phyloP scores from a whole-genome alignment of 2,888 invertebrate species.

The Drosophila niveifrons region DNA sequence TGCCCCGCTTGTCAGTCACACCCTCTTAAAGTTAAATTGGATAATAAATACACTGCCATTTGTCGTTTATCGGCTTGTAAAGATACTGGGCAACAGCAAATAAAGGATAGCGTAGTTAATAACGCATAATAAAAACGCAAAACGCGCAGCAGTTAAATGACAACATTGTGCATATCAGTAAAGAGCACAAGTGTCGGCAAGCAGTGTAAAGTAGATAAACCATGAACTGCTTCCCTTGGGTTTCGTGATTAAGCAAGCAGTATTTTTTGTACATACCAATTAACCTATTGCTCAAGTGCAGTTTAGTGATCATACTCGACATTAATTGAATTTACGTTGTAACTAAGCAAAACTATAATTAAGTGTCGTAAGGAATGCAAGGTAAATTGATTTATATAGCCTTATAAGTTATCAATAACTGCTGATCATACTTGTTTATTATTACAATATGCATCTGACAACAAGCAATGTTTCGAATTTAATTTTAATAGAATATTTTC shows the following conservation, averaged over 20 bases:
- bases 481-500: too few species aligned
- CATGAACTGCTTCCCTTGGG: neutral
- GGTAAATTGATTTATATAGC: too few species aligned
- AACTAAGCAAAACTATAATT: too few species aligned
- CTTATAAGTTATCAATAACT: too few species aligned
- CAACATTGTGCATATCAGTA: neutral
- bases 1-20: slow-evolving; percentile 7
- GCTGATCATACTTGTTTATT: neutral
- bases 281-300: too few species aligned
- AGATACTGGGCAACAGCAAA: neutral
- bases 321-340: too few species aligned
- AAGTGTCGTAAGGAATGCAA: too few species aligned
- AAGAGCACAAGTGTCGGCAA: neutral
- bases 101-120: neutral
- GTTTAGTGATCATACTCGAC: too few species aligned
- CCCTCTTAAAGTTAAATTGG: slow-evolving; percentile 19
- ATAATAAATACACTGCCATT: slow-evolving; percentile 13
- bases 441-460: neutral
- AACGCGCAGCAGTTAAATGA: neutral
- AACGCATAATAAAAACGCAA: neutral
- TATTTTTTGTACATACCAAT: neutral
- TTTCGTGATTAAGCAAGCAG: neutral
- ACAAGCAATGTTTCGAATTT: neutral
- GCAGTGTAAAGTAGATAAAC: neutral
- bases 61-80: neutral